Conservation (phyloP, 2,113 vertebrate genomes). For the Myodes glareolus region DNA sequence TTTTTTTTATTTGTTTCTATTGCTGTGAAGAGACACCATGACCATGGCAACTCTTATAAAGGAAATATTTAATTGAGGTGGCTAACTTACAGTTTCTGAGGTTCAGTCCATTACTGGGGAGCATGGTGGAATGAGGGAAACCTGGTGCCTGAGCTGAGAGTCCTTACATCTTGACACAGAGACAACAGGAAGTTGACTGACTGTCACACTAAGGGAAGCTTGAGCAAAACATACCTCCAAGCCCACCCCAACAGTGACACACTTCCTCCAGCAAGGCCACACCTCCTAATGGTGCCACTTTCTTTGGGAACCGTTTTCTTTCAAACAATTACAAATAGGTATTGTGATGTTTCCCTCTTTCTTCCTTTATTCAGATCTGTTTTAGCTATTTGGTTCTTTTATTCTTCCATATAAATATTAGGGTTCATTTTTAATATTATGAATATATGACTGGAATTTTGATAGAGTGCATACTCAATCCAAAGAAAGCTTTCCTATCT, state of each 20-base stretch:
- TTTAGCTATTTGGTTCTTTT: background rate
- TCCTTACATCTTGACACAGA: background rate
- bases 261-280: too few relatives aligned
- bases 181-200: background rate
- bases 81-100: background rate
- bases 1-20: background rate
- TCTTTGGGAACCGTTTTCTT: background rate
- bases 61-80: background rate
- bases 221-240: background rate
- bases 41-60: background rate
- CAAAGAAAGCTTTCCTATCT: background rate
- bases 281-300: background rate
- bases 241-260: background rate
- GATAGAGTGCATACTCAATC: background rate
- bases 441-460: background rate
- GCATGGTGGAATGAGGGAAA: background rate
- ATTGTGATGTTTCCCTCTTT: background rate
- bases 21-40: background rate
- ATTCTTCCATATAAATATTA: background rate
- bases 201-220: background rate
- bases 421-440: background rate
- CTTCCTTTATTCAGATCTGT: background rate
- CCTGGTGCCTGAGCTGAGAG: background rate
- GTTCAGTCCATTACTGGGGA: background rate
- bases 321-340: background rate